Conservation (phyloP, 2,113 vertebrate genomes). For the Ceyx margarethae region DNA sequence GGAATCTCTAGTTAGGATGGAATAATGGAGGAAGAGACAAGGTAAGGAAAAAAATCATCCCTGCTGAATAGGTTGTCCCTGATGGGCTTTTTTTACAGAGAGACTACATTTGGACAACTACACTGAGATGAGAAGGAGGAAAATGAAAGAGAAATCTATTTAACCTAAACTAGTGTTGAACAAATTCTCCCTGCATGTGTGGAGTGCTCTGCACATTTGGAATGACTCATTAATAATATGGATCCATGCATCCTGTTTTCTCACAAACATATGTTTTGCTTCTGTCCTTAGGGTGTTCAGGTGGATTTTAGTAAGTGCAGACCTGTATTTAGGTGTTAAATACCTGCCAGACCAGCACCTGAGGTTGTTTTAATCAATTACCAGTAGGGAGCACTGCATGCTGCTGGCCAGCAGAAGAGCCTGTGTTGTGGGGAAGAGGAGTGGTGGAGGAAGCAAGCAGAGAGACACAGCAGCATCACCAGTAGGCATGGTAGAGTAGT, state of each 20-base stretch:
- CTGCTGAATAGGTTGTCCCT: neutral
- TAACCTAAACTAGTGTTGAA: neutral
- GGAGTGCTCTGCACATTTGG: neutral
- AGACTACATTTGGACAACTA: neutral
- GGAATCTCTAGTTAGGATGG: neutral
- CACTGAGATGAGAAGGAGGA: neutral
- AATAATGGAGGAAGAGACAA: neutral
- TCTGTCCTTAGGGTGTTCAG: neutral
- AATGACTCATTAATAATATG: neutral
- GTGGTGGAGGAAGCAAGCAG: neutral
- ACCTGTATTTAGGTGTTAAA: neutral
- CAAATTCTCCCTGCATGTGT: neutral
- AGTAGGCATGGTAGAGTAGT: neutral
- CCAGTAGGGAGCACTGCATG: neutral
- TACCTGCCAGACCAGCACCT: neutral
- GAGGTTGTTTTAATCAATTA: neutral
- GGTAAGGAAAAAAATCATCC: neutral
- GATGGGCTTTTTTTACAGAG: neutral
- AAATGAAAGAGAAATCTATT: neutral
- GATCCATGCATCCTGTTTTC: neutral
- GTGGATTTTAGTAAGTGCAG: neutral
- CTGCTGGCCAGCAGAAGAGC: neutral
- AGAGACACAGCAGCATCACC: neutral
- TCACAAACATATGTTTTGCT: neutral
- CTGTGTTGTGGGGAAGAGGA: neutral